Evolutionary conservation across 2,113 vertebrate species (phyloP).

Genomic region (Felis chaus): DNA sequence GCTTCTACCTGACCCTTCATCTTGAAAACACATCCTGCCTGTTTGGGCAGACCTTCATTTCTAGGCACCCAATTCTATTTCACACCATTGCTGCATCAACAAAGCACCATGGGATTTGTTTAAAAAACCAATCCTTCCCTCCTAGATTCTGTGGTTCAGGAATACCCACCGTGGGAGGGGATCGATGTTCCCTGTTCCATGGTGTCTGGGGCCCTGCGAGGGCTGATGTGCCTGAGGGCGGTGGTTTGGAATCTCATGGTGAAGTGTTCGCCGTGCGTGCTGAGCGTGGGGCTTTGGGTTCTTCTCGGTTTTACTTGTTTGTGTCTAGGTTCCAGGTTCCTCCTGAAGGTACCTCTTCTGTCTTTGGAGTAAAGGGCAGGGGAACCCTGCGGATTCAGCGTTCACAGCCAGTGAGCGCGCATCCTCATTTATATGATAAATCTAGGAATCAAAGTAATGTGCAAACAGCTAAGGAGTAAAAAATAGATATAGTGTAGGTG

Average conservation of each 20-base stretch:
- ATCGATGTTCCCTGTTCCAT: accelerated
- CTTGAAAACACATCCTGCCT: not conserved
- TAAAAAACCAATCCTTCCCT: not conserved
- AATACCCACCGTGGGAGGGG: not conserved
- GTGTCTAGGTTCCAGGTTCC: not conserved
- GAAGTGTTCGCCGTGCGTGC: not conserved
- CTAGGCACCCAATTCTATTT: not conserved
- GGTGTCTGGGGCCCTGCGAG: not conserved
- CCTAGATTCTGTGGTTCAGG: not conserved
- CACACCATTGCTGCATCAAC: not conserved
- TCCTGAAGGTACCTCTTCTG: not conserved
- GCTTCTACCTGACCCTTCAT: not conserved
- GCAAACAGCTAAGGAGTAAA: not conserved
- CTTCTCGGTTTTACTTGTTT: not conserved
- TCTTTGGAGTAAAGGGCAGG: not conserved
- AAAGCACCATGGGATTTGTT: not conserved
- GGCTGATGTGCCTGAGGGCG: accelerated
- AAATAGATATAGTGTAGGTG: not conserved
- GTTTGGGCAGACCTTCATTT: not conserved
- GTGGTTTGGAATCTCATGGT: not conserved
- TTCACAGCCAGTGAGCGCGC: not conserved
- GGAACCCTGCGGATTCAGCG: not conserved
- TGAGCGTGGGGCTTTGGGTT: not conserved
- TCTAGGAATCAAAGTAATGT: not conserved
- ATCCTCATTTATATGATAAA: not conserved